Base-by-base conservation (phyloP, 2,888 invertebrate species). In the Bimastos eiseni region DNA sequence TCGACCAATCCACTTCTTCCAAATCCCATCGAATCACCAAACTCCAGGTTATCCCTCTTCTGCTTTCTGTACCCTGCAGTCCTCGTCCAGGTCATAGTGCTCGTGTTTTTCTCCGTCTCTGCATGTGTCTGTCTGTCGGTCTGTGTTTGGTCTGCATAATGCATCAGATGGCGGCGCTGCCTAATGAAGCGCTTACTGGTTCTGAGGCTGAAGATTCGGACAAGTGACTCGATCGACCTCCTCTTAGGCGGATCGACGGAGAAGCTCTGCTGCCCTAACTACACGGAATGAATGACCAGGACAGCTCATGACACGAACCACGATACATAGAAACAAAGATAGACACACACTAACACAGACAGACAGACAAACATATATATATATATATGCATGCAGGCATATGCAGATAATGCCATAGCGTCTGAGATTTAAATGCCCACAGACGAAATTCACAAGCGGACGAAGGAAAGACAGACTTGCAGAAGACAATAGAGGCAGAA, bases 191-290 rank as follows among this genome's bases (percentile, higher is more conserved):
- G 70, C 70, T 70, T 70, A 70, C 70, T 70, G 70, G 70, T 70
- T 70, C 17, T n/a, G n/a, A 70, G 70, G 13, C 55, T 30, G 55
- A 11, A 55, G 70, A 70, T 70, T 70, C 70, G n/a, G 70, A 70
- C 70, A 70, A 70, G 30, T n/a, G 70, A 70, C 30, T 70, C 70
- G 70, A n/a, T 70, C 70, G 70, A n/a, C 30, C 70, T n/a, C 70
- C 8, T 70, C 70, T 70, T 70, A 30, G 70, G n/a, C 3, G 70
- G 70, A 70, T 4, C 11, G 55, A 55, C 55, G 55, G 55, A 55
- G 70, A n/a, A 70, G 70, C 70, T 70, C n/a, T 70, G n/a, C 70
- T 30, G 70, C 70, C 70, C n/a, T 70, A 70, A 70, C 70, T 70
- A n/a, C 70, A n/a, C 70, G 11, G 70, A n/a, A 70, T 70, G 70